Conservation (phyloP, 2,888 invertebrate species). For the Pseudococcus jackbeardsleyi region DNA sequence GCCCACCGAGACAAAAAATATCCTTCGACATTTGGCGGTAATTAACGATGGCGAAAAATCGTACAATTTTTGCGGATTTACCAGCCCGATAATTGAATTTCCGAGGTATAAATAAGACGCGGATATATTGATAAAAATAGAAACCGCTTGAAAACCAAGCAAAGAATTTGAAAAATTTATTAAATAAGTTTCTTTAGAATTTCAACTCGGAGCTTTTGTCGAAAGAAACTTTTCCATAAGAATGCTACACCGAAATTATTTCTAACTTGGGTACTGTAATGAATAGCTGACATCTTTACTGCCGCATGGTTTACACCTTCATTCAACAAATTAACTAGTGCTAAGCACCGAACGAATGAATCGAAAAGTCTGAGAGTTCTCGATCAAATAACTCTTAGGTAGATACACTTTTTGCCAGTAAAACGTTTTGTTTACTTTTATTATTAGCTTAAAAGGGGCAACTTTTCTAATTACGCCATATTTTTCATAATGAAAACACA, state of each 20-base stretch:
- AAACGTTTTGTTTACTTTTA: not conserved
- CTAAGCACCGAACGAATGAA: not conserved
- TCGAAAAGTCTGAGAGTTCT: not conserved
- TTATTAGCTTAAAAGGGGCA: not conserved
- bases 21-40: not conserved
- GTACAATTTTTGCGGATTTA: not conserved
- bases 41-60: not conserved
- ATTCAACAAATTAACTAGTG: not conserved
- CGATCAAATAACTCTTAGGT: not conserved
- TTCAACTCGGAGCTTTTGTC: not conserved
- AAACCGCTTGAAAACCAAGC: not conserved
- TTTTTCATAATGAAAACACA: not conserved
- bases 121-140: not conserved
- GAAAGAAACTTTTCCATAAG: not conserved
- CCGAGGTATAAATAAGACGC: not conserved
- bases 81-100: not conserved
- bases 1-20: not conserved
- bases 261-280: not conserved
- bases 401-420: not conserved
- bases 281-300: constrained; percentile 19
- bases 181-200: constrained; percentile 21
- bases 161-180: constrained; percentile 22
- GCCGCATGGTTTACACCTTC: not conserved
- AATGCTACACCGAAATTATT: not conserved
- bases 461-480: not conserved